These are phyloP conservation scores for Siphamia tubifer DNA, from an alignment of 2,113 vertebrate species.

Conservation along the genomic window DNA sequence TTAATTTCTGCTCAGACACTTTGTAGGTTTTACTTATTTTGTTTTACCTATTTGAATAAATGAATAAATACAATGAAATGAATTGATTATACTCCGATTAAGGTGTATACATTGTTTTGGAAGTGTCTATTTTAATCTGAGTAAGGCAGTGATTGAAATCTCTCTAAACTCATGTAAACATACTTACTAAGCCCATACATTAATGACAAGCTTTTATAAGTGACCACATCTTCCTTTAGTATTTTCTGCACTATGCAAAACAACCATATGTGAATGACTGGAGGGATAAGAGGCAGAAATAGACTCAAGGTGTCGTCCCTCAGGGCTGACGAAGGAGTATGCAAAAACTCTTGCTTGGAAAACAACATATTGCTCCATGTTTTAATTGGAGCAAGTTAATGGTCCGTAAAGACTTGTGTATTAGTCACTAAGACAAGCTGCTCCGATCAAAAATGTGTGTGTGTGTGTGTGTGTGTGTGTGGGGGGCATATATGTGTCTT, in stretches of 20 bases:
- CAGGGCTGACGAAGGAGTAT: constrained; percentile 57
- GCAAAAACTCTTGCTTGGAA: constrained; percentile 57
- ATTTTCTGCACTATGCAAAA: constrained; percentile 23
- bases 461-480: background rate
- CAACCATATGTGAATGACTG: constrained; percentile 67
- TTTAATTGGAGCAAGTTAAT: constrained; percentile 80
- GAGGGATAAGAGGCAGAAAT: constrained; percentile 58
- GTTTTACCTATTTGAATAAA: too few species aligned
- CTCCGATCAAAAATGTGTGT: constrained; percentile 46
- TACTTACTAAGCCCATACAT: background rate
- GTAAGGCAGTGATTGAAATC: too few species aligned
- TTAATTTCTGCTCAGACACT: too few species aligned
- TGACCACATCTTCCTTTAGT: constrained; percentile 8
- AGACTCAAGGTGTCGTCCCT: constrained; percentile 71
- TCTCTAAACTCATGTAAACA: too few species aligned
- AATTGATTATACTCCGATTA: too few species aligned
- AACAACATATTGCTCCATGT: constrained; percentile 81
- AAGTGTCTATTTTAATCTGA: too few species aligned
- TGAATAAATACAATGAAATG: too few species aligned
- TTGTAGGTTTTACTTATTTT: too few species aligned
- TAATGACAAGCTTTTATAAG: background rate
- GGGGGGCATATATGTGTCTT: background rate
- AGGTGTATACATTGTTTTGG: too few species aligned
- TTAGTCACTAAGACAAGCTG: constrained; percentile 79
- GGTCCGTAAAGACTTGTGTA: constrained; percentile 70